These are phyloP conservation scores for Nephrocerus scutellatus DNA, from an alignment of 2,888 invertebrate genomes.

Conservation along the genomic window DNA sequence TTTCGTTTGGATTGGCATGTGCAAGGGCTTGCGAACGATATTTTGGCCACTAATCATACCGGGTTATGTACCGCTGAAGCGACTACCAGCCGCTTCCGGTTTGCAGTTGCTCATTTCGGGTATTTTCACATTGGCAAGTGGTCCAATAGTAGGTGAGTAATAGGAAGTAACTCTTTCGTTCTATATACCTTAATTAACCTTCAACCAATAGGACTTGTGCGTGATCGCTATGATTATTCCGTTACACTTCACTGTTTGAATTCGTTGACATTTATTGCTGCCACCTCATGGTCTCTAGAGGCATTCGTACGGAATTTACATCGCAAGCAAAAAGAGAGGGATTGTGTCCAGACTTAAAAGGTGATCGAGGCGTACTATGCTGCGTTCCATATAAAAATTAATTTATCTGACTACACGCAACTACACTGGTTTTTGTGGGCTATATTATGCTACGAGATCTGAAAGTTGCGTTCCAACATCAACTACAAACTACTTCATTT, in stretches of 20 bases:
- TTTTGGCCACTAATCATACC: slow-evolving; percentile 70
- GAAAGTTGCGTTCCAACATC: too few relatives aligned
- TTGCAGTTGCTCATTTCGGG: slow-evolving; percentile 63
- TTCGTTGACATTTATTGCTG: slow-evolving; percentile 58
- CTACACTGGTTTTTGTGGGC: too few relatives aligned
- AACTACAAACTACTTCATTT: too few relatives aligned
- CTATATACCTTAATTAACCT: neutral
- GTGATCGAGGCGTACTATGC: too few relatives aligned
- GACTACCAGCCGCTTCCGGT: slow-evolving; percentile 64
- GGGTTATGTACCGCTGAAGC: slow-evolving; percentile 61
- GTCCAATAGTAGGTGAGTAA: slow-evolving; percentile 60
- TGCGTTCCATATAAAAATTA: too few relatives aligned
- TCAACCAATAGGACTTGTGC: slow-evolving; percentile 54
- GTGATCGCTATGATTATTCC: slow-evolving; percentile 56
- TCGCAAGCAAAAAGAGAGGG: slow-evolving; percentile 18
- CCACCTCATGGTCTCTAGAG: slow-evolving; percentile 58
- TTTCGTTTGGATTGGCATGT: slow-evolving; percentile 61
- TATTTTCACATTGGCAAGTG: slow-evolving; percentile 54
- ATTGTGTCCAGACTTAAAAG: slow-evolving; percentile 22
- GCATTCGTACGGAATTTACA: slow-evolving; percentile 34
- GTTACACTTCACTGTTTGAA: slow-evolving; percentile 60
- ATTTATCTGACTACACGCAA: too few relatives aligned
- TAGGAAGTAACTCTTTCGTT: too few relatives aligned
- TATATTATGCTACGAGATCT: too few relatives aligned
- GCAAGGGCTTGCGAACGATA: slow-evolving; percentile 65